Percentiles rank a stretch among this genome's conserved stretches.
Conservation (phyloP, 2,113 vertebrate genomes). For the Leptodactylus fuscus region DNA sequence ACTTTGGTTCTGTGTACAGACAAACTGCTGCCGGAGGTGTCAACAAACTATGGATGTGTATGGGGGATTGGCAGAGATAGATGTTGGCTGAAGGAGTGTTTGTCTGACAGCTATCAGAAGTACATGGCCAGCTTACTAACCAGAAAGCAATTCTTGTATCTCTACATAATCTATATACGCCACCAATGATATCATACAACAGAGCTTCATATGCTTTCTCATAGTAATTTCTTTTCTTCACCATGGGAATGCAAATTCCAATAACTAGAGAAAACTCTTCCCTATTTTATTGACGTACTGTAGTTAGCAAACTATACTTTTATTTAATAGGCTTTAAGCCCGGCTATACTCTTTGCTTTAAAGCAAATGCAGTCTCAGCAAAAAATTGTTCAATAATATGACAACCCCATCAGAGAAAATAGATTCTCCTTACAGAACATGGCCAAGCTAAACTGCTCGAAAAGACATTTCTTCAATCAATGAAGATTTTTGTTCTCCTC, state of each 20-base stretch:
- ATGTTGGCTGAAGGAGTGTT: too few relatives aligned
- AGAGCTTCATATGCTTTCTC: background rate
- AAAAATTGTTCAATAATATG: constrained; percentile 52
- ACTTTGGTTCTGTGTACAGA: too few relatives aligned
- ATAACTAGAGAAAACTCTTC: background rate
- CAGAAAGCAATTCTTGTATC: too few relatives aligned
- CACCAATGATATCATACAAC: background rate
- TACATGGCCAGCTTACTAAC: too few relatives aligned
- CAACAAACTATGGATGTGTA: too few relatives aligned
- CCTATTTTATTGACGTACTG: background rate
- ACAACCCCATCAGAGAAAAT: constrained; percentile 56
- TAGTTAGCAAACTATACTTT: constrained; percentile 2
- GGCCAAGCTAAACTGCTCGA: constrained; percentile 67
- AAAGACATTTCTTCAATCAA: constrained; percentile 38
- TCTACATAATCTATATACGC: too few relatives aligned
- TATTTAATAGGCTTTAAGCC: background rate
- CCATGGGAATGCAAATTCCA: background rate
- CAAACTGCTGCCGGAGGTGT: too few relatives aligned
- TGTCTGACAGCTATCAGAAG: too few relatives aligned
- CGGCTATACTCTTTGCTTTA: background rate
- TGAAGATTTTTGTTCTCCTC: constrained; percentile 38
- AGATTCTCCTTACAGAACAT: constrained; percentile 59
- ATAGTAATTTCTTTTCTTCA: background rate
- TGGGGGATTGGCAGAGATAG: too few relatives aligned
- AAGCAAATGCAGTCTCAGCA: constrained; percentile 20